Conservation (phyloP, 2,113 vertebrate species). For the Myotis lucifugus region DNA sequence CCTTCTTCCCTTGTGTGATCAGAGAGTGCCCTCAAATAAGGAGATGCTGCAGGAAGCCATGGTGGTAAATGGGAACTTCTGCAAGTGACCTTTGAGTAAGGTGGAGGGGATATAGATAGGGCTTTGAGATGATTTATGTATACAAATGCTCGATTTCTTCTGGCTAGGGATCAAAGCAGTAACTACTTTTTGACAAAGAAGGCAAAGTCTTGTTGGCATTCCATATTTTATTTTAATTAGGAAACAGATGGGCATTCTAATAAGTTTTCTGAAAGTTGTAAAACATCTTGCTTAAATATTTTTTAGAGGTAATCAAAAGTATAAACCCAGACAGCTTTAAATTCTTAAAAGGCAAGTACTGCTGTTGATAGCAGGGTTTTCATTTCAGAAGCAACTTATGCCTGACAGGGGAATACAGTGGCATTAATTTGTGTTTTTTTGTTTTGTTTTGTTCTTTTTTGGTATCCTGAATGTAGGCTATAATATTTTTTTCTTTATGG, state of each 20-base stretch:
- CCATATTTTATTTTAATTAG: conserved; percentile 26
- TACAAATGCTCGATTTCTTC: neutral
- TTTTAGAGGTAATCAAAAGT: neutral
- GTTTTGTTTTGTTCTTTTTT: neutral
- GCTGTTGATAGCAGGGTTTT: neutral
- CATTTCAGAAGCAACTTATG: neutral
- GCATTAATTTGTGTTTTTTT: neutral
- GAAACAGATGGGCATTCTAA: neutral
- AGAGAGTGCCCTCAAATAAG: neutral
- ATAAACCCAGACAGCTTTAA: conserved; percentile 5
- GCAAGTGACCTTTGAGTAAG: neutral
- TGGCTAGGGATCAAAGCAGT: neutral
- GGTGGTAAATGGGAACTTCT: neutral
- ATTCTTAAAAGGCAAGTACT: neutral
- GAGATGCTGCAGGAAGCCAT: neutral
- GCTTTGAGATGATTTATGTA: neutral
- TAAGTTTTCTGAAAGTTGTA: conserved; percentile 21
- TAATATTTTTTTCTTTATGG: neutral
- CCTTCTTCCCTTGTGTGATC: neutral
- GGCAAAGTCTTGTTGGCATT: neutral
- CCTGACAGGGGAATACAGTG: neutral
- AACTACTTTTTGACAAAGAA: conserved; percentile 2
- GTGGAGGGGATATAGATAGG: neutral
- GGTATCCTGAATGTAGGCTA: neutral
- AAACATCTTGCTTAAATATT: conserved; percentile 11